These are phyloP conservation scores for Leptopilina boulardi DNA, from an alignment of 1,140 invertebrate species.

Conservation along the genomic window DNA sequence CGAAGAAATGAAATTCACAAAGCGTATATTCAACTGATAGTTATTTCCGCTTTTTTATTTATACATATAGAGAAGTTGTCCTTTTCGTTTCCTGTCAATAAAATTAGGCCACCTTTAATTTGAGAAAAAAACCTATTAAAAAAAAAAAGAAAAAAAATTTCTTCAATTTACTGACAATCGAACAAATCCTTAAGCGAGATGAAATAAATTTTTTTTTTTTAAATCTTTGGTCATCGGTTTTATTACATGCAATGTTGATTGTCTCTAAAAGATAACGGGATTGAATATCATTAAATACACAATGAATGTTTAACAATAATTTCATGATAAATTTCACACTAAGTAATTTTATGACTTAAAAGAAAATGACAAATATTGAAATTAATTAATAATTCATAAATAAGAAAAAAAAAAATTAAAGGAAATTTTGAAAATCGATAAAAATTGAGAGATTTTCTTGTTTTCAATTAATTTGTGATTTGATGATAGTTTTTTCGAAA, in stretches of 20 bases:
- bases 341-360: not conserved
- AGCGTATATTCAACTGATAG: not conserved
- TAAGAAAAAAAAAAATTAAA: too few species aligned
- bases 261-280: not conserved
- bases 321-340: not conserved
- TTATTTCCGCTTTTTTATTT: not conserved
- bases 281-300: not conserved
- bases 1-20: not conserved
- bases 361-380: not conserved
- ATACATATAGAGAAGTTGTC: not conserved
- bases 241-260: not conserved
- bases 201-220: too few species aligned
- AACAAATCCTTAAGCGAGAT: too few species aligned
- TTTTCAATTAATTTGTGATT: too few species aligned
- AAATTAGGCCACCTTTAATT: not conserved
- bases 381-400: too few species aligned
- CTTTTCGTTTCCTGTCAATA: not conserved
- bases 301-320: not conserved
- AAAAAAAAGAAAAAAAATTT: not conserved
- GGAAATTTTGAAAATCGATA: too few species aligned
- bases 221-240: not conserved
- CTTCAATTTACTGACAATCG: not conserved
- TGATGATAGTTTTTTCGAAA: too few species aligned
- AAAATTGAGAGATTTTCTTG: too few species aligned
- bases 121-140: not conserved